phyloP scores from a whole-genome alignment of 2,797 vertebrate genomes.

The Trichosurus vulpecula region DNA sequence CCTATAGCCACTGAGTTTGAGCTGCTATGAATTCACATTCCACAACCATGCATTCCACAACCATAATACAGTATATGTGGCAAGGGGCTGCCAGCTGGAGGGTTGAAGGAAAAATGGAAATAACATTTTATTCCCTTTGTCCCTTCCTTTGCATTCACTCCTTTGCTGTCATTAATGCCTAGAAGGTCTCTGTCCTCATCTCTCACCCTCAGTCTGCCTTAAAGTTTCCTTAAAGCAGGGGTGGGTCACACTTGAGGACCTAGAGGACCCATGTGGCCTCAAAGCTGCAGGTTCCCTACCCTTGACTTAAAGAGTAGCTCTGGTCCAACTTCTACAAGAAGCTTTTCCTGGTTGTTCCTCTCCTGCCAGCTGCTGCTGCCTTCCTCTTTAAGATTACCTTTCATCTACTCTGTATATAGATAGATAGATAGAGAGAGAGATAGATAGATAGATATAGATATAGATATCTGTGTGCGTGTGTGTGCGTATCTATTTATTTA shows the following conservation, averaged over 20 bases:
- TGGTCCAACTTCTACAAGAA: not conserved
- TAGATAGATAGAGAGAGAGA: too few relatives aligned
- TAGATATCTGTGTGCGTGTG: too few relatives aligned
- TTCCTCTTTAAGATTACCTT: not conserved
- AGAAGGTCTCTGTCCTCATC: not conserved
- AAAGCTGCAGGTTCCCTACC: too few relatives aligned
- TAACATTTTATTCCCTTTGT: not conserved
- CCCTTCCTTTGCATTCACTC: not conserved
- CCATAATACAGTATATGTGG: not conserved
- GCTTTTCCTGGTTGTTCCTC: not conserved
- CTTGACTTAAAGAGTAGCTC: not conserved
- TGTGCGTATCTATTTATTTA: too few relatives aligned
- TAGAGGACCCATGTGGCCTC: too few relatives aligned
- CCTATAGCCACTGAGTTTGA: not conserved
- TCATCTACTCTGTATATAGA: not conserved
- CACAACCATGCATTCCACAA: not conserved
- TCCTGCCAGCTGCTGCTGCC: not conserved
- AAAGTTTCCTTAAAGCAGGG: not conserved
- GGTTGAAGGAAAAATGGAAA: not conserved
- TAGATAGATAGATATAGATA: too few relatives aligned
- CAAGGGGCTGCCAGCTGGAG: not conserved
- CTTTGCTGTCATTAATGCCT: not conserved
- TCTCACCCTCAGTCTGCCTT: not conserved
- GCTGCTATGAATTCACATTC: not conserved
- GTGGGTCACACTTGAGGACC: too few relatives aligned